These are phyloP conservation scores for Chaetogeoica ovagalla DNA, from an alignment of 2,888 invertebrate species.

Conservation along the genomic window DNA sequence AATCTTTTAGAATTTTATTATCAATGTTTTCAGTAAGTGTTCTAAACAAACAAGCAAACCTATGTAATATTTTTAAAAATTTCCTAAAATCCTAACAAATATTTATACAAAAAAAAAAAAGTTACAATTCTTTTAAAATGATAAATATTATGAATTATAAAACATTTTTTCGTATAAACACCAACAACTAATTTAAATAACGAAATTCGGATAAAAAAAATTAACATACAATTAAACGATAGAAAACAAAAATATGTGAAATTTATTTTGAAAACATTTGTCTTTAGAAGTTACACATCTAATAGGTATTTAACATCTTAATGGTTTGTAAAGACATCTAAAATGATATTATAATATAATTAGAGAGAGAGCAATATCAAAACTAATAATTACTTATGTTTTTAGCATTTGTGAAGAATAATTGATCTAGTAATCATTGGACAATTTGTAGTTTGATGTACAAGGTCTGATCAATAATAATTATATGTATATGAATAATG, in stretches of 20 bases:
- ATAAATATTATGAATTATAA: too few species aligned
- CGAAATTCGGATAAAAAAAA: too few species aligned
- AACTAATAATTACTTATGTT: not conserved
- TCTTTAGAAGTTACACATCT: not conserved
- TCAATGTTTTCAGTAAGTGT: too few species aligned
- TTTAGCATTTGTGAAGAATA: not conserved
- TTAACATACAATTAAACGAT: too few species aligned
- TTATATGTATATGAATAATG: not conserved
- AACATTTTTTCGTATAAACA: too few species aligned
- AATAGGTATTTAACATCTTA: not conserved
- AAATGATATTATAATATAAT: not conserved
- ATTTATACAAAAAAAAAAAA: too few species aligned
- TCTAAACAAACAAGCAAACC: too few species aligned
- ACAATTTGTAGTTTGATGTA: not conserved
- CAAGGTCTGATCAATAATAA: conserved; percentile 15
- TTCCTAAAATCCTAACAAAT: too few species aligned
- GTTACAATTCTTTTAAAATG: too few species aligned
- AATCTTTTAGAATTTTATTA: too few species aligned
- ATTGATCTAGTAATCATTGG: not conserved
- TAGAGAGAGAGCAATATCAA: not conserved
- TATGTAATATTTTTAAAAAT: too few species aligned
- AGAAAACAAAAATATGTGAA: not conserved
- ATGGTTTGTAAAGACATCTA: not conserved
- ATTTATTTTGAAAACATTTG: not conserved
- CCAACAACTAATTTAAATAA: too few species aligned